Percentiles rank a stretch among this genome's conserved stretches.
Evolutionary conservation across 2,888 invertebrate genomes (phyloP).

Genomic region (Pammene fasciana): DNA sequence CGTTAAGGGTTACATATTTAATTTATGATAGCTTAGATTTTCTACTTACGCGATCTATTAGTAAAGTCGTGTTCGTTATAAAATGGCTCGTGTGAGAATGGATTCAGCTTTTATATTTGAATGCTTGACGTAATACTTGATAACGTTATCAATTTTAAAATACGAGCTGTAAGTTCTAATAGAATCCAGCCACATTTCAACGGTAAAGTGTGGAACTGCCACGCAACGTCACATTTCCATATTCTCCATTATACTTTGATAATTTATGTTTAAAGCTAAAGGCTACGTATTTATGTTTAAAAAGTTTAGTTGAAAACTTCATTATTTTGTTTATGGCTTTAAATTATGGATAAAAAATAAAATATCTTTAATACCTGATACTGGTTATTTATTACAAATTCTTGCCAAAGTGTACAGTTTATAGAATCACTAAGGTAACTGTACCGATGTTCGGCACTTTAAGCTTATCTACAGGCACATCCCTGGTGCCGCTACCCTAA

Average conservation of each 20-base stretch:
- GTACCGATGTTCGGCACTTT: too few species aligned
- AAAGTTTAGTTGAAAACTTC: too few species aligned
- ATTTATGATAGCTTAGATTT: conserved; percentile 63
- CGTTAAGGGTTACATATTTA: conserved; percentile 70
- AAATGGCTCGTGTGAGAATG: not conserved
- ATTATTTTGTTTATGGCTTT: not conserved
- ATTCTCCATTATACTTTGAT: too few species aligned
- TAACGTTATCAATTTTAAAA: conserved; percentile 5
- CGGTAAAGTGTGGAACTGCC: too few species aligned
- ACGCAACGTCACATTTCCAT: too few species aligned
- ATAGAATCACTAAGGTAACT: conserved; percentile 15
- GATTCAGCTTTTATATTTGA: not conserved
- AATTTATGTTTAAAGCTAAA: too few species aligned
- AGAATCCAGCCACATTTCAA: not conserved
- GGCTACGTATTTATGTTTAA: too few species aligned
- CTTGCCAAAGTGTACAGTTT: conserved; percentile 67
- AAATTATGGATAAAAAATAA: conserved; percentile 10
- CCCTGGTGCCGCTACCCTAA: too few species aligned
- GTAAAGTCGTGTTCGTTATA: conserved; percentile 9
- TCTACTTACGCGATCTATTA: conserved; percentile 45
- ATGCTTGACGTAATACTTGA: not conserved
- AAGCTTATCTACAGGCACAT: too few species aligned
- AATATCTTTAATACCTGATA: not conserved
- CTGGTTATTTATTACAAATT: conserved; percentile 44
- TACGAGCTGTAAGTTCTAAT: not conserved